phyloP scores from a whole-genome alignment of 1,140 invertebrate genomes.

The Euwallacea similis region DNA sequence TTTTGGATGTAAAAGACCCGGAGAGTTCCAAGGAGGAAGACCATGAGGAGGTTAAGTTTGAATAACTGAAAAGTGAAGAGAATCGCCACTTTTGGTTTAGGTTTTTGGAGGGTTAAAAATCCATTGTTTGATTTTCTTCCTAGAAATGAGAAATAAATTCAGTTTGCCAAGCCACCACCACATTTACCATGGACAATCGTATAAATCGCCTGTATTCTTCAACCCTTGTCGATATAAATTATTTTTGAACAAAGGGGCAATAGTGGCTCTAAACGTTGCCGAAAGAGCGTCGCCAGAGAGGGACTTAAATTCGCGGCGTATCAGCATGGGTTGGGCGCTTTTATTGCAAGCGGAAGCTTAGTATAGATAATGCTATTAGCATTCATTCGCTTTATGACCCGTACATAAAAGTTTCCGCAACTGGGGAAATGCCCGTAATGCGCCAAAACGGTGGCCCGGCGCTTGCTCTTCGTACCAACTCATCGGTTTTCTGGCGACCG shows the following conservation, averaged over 20 bases:
- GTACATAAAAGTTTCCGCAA: constrained; percentile 54
- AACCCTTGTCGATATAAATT: constrained; percentile 24
- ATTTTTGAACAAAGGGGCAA: constrained; percentile 19
- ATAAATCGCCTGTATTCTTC: constrained; percentile 9
- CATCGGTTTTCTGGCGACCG: constrained; percentile 30
- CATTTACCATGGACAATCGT: neutral
- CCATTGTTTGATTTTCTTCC: no score
- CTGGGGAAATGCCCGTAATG: constrained; percentile 47
- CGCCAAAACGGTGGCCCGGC: constrained; percentile 31
- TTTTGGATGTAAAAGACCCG: no score
- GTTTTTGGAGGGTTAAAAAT: no score
- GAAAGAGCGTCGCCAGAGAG: constrained; percentile 27
- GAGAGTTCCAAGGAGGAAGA: no score
- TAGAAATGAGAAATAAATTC: neutral
- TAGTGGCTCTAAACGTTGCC: constrained; percentile 33
- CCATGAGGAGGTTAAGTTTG: no score
- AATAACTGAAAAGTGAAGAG: no score
- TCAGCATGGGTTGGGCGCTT: constrained; percentile 40
- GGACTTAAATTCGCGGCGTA: constrained; percentile 34
- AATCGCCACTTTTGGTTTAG: no score
- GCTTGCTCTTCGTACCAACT: constrained; percentile 15
- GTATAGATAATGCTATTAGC: constrained; percentile 55
- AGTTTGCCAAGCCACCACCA: neutral
- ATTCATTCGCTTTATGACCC: constrained; percentile 54
- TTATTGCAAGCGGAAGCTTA: constrained; percentile 52